phyloP scores from a whole-genome alignment of 2,888 invertebrate species.

The Nephrotoma flavescens region DNA sequence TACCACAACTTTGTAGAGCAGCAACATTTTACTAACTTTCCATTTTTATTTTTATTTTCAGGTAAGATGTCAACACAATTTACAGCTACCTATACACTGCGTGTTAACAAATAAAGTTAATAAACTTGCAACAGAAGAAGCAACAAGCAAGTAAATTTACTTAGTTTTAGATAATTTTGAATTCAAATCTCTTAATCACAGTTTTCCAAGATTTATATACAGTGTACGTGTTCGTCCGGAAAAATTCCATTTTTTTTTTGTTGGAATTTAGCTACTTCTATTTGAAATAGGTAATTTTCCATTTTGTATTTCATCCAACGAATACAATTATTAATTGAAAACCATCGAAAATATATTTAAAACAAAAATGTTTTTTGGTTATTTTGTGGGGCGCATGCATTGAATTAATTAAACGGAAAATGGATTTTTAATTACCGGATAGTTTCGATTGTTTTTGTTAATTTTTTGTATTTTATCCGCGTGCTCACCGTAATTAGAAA shows the following conservation, averaged over 20 bases:
- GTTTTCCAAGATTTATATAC: not conserved
- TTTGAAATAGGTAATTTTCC: not conserved
- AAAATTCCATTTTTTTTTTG: no score
- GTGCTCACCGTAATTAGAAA: not conserved
- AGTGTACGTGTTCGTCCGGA: no score
- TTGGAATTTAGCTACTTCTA: no score
- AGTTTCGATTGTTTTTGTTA: not conserved
- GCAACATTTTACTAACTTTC: no score
- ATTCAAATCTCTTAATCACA: not conserved
- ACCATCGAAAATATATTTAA: not conserved
- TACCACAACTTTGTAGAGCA: no score
- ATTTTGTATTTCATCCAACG: not conserved
- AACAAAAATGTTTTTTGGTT: not conserved
- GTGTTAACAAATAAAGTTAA: not conserved
- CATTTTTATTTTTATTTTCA: no score
- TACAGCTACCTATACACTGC: not conserved
- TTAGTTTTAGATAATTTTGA: not conserved
- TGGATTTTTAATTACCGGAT: not conserved
- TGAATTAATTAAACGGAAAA: not conserved
- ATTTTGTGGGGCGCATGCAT: not conserved
- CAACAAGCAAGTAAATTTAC: not conserved
- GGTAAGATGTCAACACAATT: not conserved
- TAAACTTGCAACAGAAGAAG: not conserved
- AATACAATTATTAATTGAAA: not conserved
- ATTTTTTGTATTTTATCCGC: not conserved